Conservation (phyloP, 2,888 invertebrate genomes). For the Xestia xanthographa region DNA sequence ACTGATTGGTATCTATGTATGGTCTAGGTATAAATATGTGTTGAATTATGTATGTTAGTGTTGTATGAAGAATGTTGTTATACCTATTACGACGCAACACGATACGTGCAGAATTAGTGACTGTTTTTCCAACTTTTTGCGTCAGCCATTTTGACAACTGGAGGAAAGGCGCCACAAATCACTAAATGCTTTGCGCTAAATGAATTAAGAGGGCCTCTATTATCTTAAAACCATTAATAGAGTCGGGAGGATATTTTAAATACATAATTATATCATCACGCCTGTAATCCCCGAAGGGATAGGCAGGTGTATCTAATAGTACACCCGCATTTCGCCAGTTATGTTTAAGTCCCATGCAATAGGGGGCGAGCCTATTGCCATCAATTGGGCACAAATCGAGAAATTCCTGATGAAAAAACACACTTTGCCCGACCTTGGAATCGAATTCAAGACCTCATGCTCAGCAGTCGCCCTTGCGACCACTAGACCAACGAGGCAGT, state of each 20-base stretch:
- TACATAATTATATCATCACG: too few relatives aligned
- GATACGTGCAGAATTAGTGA: not conserved
- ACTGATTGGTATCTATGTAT: slow-evolving; percentile 63
- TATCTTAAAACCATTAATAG: not conserved
- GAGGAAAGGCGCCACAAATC: not conserved
- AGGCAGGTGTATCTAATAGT: too few relatives aligned
- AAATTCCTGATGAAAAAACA: too few relatives aligned
- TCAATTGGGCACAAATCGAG: too few relatives aligned
- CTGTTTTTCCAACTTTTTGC: not conserved
- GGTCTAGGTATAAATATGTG: slow-evolving; percentile 52
- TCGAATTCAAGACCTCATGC: too few relatives aligned
- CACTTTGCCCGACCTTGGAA: too few relatives aligned
- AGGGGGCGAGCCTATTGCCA: too few relatives aligned
- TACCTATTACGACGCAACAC: slow-evolving; percentile 15
- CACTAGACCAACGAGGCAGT: too few relatives aligned
- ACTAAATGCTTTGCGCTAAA: not conserved
- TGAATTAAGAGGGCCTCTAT: not conserved
- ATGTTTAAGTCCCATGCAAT: too few relatives aligned
- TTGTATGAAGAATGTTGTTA: slow-evolving; percentile 35
- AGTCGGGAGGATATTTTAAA: not conserved
- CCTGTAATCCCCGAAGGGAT: too few relatives aligned
- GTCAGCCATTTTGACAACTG: not conserved
- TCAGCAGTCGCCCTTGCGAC: too few relatives aligned
- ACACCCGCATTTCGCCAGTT: too few relatives aligned
- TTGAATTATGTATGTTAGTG: slow-evolving; percentile 57